phyloP scores from a whole-genome alignment of 2,888 invertebrate species.

The Acronicta psi region DNA sequence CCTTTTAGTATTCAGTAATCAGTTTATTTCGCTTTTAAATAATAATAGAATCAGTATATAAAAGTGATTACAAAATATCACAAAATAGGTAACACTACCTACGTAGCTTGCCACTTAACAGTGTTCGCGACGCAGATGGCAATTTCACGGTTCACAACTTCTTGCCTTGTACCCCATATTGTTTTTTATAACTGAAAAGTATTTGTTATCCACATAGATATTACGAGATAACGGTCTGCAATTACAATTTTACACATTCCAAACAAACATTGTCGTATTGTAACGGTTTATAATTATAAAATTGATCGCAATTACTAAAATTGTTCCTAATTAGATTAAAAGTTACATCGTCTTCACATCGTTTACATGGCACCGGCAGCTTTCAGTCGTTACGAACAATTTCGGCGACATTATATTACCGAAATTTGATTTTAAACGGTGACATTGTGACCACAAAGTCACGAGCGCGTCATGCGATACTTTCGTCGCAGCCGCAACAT shows the following conservation, averaged over 20 bases:
- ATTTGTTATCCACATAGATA: constrained; percentile 52
- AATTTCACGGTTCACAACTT: constrained; percentile 77
- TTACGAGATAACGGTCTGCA: constrained; percentile 15
- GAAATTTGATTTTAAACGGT: constrained; percentile 85
- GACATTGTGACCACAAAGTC: constrained; percentile 85
- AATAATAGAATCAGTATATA: constrained; percentile 2
- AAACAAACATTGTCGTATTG: constrained; percentile 29
- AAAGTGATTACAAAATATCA: constrained; percentile 40
- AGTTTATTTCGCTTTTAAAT: no score
- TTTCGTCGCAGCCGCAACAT: constrained; percentile 79
- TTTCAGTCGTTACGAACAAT: constrained; percentile 72
- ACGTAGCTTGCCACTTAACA: constrained; percentile 67
- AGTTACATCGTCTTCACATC: constrained; percentile 63
- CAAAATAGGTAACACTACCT: constrained; percentile 59
- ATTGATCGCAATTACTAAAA: constrained; percentile 46
- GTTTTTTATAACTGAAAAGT: constrained; percentile 67
- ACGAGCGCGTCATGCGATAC: constrained; percentile 78
- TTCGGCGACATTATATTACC: constrained; percentile 72
- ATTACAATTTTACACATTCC: constrained; percentile 1
- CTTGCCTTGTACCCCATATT: constrained; percentile 69
- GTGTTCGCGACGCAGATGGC: constrained; percentile 74
- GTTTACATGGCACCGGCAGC: constrained; percentile 68
- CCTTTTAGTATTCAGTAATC: no score
- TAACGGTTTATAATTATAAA: constrained; percentile 46
- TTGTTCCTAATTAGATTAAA: constrained; percentile 58